Percentiles rank a stretch among this genome's conserved stretches.
phyloP scores from a whole-genome alignment of 1,140 invertebrate species.

The Apis laboriosa region DNA sequence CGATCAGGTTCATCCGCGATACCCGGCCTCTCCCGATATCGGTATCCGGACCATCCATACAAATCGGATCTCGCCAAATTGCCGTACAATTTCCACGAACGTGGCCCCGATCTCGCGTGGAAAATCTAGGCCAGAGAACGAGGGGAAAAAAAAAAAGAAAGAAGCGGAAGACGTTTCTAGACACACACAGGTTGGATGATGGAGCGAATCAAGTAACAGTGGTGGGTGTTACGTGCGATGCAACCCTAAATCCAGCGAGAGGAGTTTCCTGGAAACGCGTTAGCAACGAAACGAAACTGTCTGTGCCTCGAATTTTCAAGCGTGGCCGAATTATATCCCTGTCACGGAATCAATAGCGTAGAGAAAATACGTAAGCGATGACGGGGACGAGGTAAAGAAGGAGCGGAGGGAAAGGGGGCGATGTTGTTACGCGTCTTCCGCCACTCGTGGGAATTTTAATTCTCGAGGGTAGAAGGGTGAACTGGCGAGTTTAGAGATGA shows the following conservation, averaged over 20 bases:
- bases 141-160: no score
- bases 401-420: neutral
- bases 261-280: constrained; percentile 60
- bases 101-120: neutral
- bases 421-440: constrained; percentile 22
- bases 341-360: constrained; percentile 58
- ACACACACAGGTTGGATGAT: constrained; percentile 51
- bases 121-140: neutral
- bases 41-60: constrained; percentile 49
- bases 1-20: constrained; percentile 30
- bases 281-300: constrained; percentile 52
- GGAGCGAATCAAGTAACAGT: constrained; percentile 65
- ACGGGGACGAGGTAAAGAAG: neutral
- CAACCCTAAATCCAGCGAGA: constrained; percentile 55
- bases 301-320: constrained; percentile 64
- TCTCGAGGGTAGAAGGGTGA: neutral
- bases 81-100: constrained; percentile 60
- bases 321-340: constrained; percentile 56
- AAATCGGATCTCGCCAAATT: constrained; percentile 64
- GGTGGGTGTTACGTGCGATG: constrained; percentile 63
- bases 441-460: constrained; percentile 36
- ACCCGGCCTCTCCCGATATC: constrained; percentile 44
- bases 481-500: neutral
- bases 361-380: constrained; percentile 58
- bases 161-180: constrained; percentile 32